phyloP scores from a whole-genome alignment of 2,888 invertebrate genomes.

The Nasonovia ribisnigri region DNA sequence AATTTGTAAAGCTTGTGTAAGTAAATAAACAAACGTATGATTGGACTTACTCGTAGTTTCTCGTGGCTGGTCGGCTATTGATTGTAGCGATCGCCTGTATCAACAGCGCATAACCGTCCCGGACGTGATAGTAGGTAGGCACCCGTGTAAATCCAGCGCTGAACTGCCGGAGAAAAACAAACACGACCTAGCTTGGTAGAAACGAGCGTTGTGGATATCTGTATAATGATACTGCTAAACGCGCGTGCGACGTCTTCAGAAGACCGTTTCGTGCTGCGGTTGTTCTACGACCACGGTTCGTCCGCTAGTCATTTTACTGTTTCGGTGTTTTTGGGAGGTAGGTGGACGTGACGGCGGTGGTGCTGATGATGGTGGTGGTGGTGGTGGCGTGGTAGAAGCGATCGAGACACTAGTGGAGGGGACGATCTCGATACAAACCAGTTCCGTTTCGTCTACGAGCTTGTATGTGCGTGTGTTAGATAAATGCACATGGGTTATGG shows the following conservation, averaged over 20 bases:
- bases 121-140: not conserved
- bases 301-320: not conserved
- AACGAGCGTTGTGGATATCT: not conserved
- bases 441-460: not conserved
- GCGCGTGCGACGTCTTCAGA: not conserved
- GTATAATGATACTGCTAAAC: not conserved
- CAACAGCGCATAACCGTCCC: not conserved
- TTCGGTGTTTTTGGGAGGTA: not conserved
- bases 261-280: not conserved
- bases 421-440: constrained; percentile 9
- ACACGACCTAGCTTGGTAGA: not conserved
- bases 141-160: not conserved
- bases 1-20: not conserved
- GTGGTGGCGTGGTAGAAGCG: not conserved
- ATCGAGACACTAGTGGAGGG: not conserved
- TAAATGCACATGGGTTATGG: not conserved
- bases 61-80: not conserved
- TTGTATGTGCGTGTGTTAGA: not conserved
- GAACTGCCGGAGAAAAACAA: not conserved
- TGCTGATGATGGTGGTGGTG: not conserved
- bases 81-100: not conserved
- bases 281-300: not conserved
- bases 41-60: not conserved
- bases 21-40: not conserved
- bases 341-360: not conserved